phyloP scores from a whole-genome alignment of 1,140 invertebrate genomes.

The Conopomorpha cramerella region DNA sequence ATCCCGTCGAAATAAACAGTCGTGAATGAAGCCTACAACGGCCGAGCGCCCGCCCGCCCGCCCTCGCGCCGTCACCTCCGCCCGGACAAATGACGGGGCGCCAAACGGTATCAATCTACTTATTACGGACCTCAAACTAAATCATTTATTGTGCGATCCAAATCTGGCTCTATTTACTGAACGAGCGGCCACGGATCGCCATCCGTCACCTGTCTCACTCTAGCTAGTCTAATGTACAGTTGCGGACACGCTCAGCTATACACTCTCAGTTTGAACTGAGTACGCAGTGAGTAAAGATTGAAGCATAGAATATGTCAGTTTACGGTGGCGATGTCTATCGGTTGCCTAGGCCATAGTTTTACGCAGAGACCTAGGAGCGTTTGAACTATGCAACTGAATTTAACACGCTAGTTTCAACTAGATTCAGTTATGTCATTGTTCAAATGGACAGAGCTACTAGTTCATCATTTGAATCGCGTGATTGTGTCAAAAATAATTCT shows the following conservation, averaged over 20 bases:
- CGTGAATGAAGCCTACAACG: neutral
- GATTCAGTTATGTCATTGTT: too few species aligned
- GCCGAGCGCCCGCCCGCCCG: neutral
- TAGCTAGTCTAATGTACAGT: neutral
- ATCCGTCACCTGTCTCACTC: slow-evolving; percentile 19
- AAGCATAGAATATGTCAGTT: too few species aligned
- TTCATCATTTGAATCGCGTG: too few species aligned
- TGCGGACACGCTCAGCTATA: neutral
- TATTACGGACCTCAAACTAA: slow-evolving; percentile 39
- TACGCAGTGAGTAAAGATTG: too few species aligned
- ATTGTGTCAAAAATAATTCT: too few species aligned
- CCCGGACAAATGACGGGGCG: slow-evolving; percentile 33
- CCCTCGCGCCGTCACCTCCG: neutral
- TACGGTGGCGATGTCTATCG: too few species aligned
- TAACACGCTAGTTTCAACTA: too few species aligned
- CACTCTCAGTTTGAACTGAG: neutral
- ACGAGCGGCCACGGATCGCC: slow-evolving; percentile 26
- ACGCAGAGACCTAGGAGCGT: too few species aligned
- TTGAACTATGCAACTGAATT: too few species aligned
- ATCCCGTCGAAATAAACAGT: neutral
- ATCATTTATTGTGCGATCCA: slow-evolving; percentile 46
- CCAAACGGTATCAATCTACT: slow-evolving; percentile 30
- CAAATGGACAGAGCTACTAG: too few species aligned
- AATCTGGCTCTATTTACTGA: slow-evolving; percentile 45
- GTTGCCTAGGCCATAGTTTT: too few species aligned